A percentile compares a stretch with the other conserved stretches of the same genome.
Evolutionary conservation across 2,888 invertebrate genomes (phyloP).

Genomic region (Synanthedon vespiformis): DNA sequence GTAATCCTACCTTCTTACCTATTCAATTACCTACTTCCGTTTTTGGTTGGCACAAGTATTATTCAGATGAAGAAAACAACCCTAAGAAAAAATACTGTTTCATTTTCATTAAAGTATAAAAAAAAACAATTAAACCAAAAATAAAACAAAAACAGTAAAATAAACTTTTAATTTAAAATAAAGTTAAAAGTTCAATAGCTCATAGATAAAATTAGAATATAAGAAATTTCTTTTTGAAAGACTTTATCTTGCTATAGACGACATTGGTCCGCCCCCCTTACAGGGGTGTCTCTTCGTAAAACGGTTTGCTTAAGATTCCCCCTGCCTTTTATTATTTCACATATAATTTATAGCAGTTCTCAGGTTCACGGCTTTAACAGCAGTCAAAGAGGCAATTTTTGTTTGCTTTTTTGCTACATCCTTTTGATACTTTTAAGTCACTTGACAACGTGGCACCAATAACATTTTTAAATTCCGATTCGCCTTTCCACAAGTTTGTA

Average conservation of each 20-base stretch:
- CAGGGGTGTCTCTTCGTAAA: conserved; percentile 51
- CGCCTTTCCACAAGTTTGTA: conserved; percentile 6
- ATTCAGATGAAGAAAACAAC: too few species aligned
- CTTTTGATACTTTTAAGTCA: conserved; percentile 3
- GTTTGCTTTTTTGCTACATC: conserved; percentile 6
- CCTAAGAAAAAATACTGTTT: too few species aligned
- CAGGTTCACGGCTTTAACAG: conserved; percentile 22
- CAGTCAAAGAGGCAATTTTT: conserved; percentile 25
- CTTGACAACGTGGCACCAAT: conserved; percentile 9
- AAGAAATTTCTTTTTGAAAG: conserved; percentile 11
- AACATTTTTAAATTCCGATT: conserved; percentile 4
- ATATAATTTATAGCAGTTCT: conserved; percentile 58
- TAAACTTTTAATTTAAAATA: too few species aligned
- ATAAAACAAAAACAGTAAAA: too few species aligned
- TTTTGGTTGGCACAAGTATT: neutral
- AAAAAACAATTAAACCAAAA: too few species aligned
- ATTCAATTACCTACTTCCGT: conserved; percentile 24
- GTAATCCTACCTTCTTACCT: conserved; percentile 25
- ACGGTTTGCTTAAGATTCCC: conserved; percentile 53
- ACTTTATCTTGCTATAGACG: conserved; percentile 47
- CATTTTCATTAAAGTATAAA: too few species aligned
- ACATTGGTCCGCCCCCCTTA: conserved; percentile 46
- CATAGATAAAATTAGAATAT: too few species aligned
- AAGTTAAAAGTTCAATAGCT: too few species aligned
- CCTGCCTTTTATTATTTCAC: conserved; percentile 55